Conservation (phyloP, 1,140 invertebrate genomes). For the Apis laboriosa region DNA sequence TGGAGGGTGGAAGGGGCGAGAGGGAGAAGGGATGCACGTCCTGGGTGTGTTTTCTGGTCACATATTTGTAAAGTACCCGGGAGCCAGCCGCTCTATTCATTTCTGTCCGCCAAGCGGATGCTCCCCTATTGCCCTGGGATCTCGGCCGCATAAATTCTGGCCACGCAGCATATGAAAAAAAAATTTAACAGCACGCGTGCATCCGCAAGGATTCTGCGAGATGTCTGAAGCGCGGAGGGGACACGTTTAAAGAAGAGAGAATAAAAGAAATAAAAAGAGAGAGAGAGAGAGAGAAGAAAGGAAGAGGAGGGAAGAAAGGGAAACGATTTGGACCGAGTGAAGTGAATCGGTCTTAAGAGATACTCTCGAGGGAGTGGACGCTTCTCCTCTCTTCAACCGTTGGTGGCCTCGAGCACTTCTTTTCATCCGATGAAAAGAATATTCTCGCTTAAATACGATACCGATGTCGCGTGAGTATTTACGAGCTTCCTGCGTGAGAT, state of each 20-base stretch:
- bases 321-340: slow-evolving; percentile 35
- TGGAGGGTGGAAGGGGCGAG: not conserved
- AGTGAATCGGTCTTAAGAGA: slow-evolving; percentile 57
- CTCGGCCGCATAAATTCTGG: slow-evolving; percentile 73
- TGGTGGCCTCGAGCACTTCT: slow-evolving; percentile 9
- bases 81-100: slow-evolving; percentile 73
- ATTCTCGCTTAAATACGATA: slow-evolving; percentile 21
- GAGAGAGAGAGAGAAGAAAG: slow-evolving; percentile 20
- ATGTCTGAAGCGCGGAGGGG: slow-evolving; percentile 11
- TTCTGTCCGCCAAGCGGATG: slow-evolving; percentile 66
- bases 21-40: slow-evolving; percentile 25
- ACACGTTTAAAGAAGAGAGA: slow-evolving; percentile 25
- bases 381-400: slow-evolving; percentile 25
- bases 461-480: not conserved
- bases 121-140: slow-evolving; percentile 61
- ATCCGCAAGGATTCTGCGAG: slow-evolving; percentile 31
- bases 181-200: slow-evolving; percentile 50
- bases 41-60: slow-evolving; percentile 75
- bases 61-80: slow-evolving; percentile 77
- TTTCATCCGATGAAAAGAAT: slow-evolving; percentile 5
- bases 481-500: not conserved
- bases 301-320: slow-evolving; percentile 8
- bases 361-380: slow-evolving; percentile 35
- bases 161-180: slow-evolving; percentile 67
- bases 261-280: not conserved